Percentiles rank a stretch among this genome's conserved stretches.
Evolutionary conservation across 2,888 invertebrate genomes (phyloP).

Genomic region (Polia nebulosa): DNA sequence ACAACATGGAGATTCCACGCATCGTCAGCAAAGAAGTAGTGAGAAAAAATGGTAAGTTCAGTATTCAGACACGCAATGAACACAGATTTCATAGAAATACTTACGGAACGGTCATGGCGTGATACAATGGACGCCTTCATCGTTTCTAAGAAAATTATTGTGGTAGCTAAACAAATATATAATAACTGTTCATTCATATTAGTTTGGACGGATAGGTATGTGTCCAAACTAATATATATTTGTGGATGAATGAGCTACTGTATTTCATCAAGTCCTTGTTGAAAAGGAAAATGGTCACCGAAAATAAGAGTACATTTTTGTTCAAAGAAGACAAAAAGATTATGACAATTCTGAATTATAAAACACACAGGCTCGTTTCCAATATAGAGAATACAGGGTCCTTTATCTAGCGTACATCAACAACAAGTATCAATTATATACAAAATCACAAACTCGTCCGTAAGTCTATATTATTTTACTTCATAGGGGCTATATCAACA

Average conservation of each 20-base stretch:
- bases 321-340: not conserved
- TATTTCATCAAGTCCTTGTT: not conserved
- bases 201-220: no score
- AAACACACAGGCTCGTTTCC: not conserved
- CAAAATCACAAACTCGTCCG: no score
- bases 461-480: no score
- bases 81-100: constrained; percentile 36
- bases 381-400: not conserved
- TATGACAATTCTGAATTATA: not conserved
- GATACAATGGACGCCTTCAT: constrained; percentile 26
- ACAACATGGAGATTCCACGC: constrained; percentile 30
- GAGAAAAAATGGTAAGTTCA: constrained; percentile 14
- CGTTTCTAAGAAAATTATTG: constrained; percentile 32
- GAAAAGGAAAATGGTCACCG: not conserved
- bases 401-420: not conserved
- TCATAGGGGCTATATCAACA: no score
- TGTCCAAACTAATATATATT: no score
- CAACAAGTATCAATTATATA: no score
- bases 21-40: constrained; percentile 29
- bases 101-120: constrained; percentile 15
- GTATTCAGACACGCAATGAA: constrained; percentile 25
- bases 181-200: not conserved
- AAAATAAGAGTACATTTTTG: not conserved
- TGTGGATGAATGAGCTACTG: not conserved
- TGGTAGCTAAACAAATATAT: not conserved